Percentiles rank a stretch among this genome's conserved stretches.
These are phyloP conservation scores for Macrophya annulata DNA, from an alignment of 2,888 invertebrate species.

Conservation along the genomic window DNA sequence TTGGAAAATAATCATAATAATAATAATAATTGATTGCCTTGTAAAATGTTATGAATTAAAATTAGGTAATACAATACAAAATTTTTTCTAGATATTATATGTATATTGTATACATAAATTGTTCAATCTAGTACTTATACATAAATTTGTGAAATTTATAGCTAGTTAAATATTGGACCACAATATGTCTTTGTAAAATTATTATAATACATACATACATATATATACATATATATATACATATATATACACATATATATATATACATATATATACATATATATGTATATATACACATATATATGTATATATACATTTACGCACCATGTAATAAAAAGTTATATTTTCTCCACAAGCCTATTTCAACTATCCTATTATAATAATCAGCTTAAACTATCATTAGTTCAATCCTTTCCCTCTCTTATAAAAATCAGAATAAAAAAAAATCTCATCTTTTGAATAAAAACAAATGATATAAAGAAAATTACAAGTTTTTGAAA, in stretches of 20 bases:
- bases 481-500: not conserved
- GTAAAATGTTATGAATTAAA: constrained; percentile 23
- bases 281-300: too few species aligned
- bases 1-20: not conserved
- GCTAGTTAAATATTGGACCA: constrained; percentile 57
- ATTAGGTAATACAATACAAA: constrained; percentile 25
- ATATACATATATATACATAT: too few species aligned
- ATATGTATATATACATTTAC: constrained; percentile 44
- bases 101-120: not conserved
- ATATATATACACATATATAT: too few species aligned
- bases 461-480: not conserved
- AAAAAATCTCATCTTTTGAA: not conserved
- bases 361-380: not conserved
- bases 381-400: not conserved
- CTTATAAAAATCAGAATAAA: not conserved
- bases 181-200: constrained; percentile 32
- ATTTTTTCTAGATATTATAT: not conserved
- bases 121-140: not conserved
- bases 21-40: constrained; percentile 14
- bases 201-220: constrained; percentile 32
- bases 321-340: constrained; percentile 27
- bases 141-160: constrained; percentile 47
- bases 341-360: constrained; percentile 33
- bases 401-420: not conserved
- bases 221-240: constrained; percentile 38